Evolutionary conservation across 2,888 invertebrate genomes (phyloP).

Genomic region (Oscheius sp.): DNA sequence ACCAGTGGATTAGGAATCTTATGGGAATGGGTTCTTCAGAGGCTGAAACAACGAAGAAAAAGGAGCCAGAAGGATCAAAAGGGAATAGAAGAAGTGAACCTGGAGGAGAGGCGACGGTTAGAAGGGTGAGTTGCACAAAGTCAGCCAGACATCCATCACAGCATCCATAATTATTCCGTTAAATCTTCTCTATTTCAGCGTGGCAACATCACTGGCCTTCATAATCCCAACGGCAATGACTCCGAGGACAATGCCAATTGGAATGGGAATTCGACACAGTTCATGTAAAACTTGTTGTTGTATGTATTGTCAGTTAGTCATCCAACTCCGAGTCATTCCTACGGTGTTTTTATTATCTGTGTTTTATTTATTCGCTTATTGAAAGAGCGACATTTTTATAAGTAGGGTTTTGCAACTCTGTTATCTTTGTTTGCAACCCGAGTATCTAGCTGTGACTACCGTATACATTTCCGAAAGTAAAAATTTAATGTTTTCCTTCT

Average conservation of each 20-base stretch:
- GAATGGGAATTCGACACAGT: slow-evolving; percentile 59
- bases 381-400: too few species aligned
- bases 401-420: neutral
- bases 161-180: neutral
- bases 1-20: neutral
- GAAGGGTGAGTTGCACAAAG: slow-evolving; percentile 21
- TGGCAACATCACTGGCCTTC: slow-evolving; percentile 45
- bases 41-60: neutral
- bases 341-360: too few species aligned
- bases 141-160: too few species aligned
- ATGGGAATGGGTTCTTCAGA: neutral
- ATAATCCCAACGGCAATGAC: slow-evolving; percentile 45
- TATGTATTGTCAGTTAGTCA: too few species aligned
- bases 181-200: slow-evolving; percentile 35
- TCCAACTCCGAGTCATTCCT: too few species aligned
- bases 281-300: slow-evolving; percentile 29
- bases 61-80: neutral
- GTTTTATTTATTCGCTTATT: too few species aligned
- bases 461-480: too few species aligned
- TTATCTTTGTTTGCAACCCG: neutral
- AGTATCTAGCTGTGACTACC: too few species aligned
- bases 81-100: neutral
- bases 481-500: too few species aligned
- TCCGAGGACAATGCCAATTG: slow-evolving; percentile 43
- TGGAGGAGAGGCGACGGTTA: slow-evolving; percentile 14